Percentiles rank a stretch among this genome's conserved stretches.
These are phyloP conservation scores for Thalpophila matura DNA, from an alignment of 2,888 invertebrate genomes.

Conservation along the genomic window DNA sequence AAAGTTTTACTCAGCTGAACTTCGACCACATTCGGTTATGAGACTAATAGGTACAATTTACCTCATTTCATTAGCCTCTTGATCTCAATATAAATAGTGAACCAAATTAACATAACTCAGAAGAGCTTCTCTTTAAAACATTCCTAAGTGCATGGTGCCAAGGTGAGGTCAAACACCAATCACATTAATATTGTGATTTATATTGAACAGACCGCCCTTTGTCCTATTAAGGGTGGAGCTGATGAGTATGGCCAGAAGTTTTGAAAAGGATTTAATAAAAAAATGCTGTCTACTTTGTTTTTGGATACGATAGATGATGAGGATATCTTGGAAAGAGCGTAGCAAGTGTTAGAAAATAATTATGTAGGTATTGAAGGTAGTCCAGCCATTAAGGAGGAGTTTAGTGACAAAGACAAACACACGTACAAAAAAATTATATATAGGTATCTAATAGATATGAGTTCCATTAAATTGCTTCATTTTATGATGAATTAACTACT, in stretches of 20 bases:
- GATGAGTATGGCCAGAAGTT: constrained; percentile 60
- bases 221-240: constrained; percentile 73
- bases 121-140: constrained; percentile 72
- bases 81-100: constrained; percentile 35
- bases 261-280: constrained; percentile 44
- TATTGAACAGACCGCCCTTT: constrained; percentile 76
- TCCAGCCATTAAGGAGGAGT: too few relatives aligned
- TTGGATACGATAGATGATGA: constrained; percentile 33
- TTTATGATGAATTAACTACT: too few relatives aligned
- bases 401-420: too few relatives aligned
- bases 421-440: too few relatives aligned
- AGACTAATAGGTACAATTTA: constrained; percentile 15
- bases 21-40: constrained; percentile 11
- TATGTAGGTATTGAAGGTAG: neutral
- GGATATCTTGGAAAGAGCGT: neutral
- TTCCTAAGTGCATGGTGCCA: constrained; percentile 71
- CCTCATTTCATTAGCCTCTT: constrained; percentile 33
- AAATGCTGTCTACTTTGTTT: constrained; percentile 24
- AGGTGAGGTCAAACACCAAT: constrained; percentile 68
- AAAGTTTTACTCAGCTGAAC: constrained; percentile 24
- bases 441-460: too few relatives aligned
- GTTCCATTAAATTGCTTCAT: too few relatives aligned
- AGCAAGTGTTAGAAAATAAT: neutral
- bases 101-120: constrained; percentile 25
- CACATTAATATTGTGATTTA: constrained; percentile 82